Evolutionary conservation across 23 tunicate genomes (phyloP).

Genomic region (Oikopleura albicans): DNA sequence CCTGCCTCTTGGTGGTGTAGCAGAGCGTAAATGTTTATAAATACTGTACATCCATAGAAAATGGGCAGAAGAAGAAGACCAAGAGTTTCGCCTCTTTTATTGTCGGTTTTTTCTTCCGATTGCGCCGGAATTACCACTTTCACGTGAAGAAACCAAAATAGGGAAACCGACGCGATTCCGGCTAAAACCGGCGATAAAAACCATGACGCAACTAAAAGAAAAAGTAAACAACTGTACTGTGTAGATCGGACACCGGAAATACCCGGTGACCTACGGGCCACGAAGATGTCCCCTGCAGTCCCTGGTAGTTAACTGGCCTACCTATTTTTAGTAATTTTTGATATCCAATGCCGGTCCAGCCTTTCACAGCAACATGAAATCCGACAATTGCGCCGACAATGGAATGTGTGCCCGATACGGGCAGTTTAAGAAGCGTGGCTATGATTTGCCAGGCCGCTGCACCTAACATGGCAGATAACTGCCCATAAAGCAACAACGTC

Average conservation of each 20-base stretch:
- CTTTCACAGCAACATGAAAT: conserved; percentile 64
- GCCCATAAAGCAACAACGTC: conserved; percentile 57
- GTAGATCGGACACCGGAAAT: too few relatives aligned
- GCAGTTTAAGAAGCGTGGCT: conserved; percentile 29
- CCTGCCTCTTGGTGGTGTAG: background rate
- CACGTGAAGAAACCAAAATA: conserved; percentile 2
- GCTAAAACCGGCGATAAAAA: conserved; percentile 76
- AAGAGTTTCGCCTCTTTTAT: background rate
- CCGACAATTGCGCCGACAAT: conserved; percentile 93
- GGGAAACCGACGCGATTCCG: conserved; percentile 22
- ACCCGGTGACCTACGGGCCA: too few relatives aligned
- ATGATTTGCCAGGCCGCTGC: conserved; percentile 8
- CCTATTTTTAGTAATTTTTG: background rate
- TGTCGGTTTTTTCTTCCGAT: background rate
- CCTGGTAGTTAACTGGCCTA: too few relatives aligned
- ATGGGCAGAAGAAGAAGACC: background rate
- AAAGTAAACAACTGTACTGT: too few relatives aligned
- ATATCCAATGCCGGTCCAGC: conserved; percentile 34
- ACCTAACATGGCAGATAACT: conserved; percentile 48
- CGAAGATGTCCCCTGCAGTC: too few relatives aligned
- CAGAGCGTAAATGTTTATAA: conserved; percentile 12
- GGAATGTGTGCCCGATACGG: conserved; percentile 93
- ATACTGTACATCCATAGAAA: background rate
- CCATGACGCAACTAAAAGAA: conserved; percentile 68
- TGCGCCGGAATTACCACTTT: background rate